Evolutionary conservation across 2,888 invertebrate genomes (phyloP), one percentile per base, ranked within the genome.

Genomic region (Gandaritis pyraliata): DNA sequence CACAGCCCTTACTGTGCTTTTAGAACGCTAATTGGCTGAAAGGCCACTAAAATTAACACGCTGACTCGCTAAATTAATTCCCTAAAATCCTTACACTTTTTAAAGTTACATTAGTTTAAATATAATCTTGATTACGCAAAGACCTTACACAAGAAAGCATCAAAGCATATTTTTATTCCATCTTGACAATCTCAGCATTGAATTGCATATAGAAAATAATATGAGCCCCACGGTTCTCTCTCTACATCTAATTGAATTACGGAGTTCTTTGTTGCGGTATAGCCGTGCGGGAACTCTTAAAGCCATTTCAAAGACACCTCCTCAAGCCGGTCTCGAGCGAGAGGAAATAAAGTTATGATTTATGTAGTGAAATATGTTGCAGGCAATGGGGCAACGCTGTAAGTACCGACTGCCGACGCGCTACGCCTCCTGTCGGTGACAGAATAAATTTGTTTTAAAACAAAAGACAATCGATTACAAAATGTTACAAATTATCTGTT

Each of bases 271-370:
- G 90, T 88, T 80, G 88, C 78, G 90, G 86, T 76, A 76, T 74
- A 78, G 78, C 78, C 73, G 72, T 74, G 74, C 72, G 77, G 80
- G 83, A 81, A 85, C 82, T 88, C 86, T 90, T 87, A 87, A 87
- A 87, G 83, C 85, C 81, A 81, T 87, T 88, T 83, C 86, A 87
- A 87, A 90, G 90, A 88, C 87, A 89, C 86, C 87, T 88, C 81
- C 78, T 74, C 76, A 70, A 78, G 76, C 74, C 77, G 77, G 80
- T 77, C 78, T 78, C 81, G 84, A 89, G 82, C 85, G 86, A 88
- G 87, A 90, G 90, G 90, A 90, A 90, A 90, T 90, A 90, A 90
- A 90, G 86, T 90, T 90, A 88, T 90, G 90, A 91, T 90, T 90
- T 91, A 91, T 90, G 86, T 86, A 87, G 84, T 85, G 86, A 88